Evolutionary conservation across 2,797 vertebrate genomes (phyloP).

Genomic region (Crenuchus spilurus): DNA sequence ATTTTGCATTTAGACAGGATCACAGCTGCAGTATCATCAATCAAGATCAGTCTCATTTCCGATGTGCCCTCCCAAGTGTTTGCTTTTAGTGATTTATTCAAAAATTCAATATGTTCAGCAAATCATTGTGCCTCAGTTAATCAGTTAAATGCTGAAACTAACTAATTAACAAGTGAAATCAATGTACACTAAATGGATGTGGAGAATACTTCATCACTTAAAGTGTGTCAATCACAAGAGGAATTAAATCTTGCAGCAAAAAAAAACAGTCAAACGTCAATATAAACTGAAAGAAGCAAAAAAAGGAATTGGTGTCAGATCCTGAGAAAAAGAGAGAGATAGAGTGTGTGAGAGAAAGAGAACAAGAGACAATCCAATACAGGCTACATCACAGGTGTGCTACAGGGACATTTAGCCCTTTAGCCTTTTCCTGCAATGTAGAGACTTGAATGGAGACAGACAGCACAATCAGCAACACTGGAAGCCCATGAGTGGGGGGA

Average conservation of each 20-base stretch:
- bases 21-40: slow-evolving; percentile 12
- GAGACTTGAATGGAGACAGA: slow-evolving; percentile 47
- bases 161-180: slow-evolving; percentile 15
- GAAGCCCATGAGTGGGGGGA: slow-evolving; percentile 43
- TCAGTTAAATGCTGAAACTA: slow-evolving; percentile 10
- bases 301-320: too few species aligned
- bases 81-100: not conserved
- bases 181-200: slow-evolving; percentile 1
- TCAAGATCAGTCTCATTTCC: slow-evolving; percentile 9
- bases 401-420: slow-evolving; percentile 41
- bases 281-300: slow-evolving; percentile 6
- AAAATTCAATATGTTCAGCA: not conserved
- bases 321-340: too few species aligned
- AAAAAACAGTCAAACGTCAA: slow-evolving; percentile 22
- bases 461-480: slow-evolving; percentile 47
- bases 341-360: not conserved
- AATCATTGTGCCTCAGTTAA: slow-evolving; percentile 1
- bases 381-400: not conserved
- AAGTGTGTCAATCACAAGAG: slow-evolving; percentile 22
- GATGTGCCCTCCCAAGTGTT: not conserved
- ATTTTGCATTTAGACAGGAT: not conserved
- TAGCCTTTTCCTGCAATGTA: slow-evolving; percentile 43
- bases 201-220: slow-evolving; percentile 20
- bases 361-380: not conserved
- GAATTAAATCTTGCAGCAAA: not conserved